Base-by-base conservation (phyloP, 2,113 vertebrate species). In the Malurus cyaneus region DNA sequence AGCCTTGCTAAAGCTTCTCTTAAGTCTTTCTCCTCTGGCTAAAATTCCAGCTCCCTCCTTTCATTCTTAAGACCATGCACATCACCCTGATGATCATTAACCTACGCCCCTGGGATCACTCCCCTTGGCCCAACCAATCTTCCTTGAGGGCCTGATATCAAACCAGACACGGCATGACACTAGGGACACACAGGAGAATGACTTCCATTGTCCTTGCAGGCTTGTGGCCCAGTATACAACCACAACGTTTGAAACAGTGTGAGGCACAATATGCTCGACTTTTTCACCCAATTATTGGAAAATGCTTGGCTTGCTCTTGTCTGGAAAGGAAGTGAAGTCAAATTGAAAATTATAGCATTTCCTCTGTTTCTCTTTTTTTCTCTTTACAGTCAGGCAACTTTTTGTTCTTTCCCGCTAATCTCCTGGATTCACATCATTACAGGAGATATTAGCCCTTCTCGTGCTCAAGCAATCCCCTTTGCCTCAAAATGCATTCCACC, bases 321-420 rank as follows among this genome's bases (percentile, higher is more conserved):
- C 78, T 79, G 53, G 47, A 64, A 85, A 95, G 66, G 90, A 92
- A 90, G 52, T 83, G 50, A 87, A 94, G 50, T 86, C 76, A 73
- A 54, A 70, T 5, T 73, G 59, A n/a, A n/a, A 73, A 83, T 83
- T 70, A 73, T 59, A 86, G 17, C 36, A 41, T 60, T 78, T 86
- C 24, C 42, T n/a, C 70, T 28, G 2, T 70, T 80, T 88, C 14
- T 62, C 3, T 8, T 61, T 79, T 91, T 89, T 57, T 32, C 32
- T 41, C n/a, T 61, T 83, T 80, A 41, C 42, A 85, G 20, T 28
- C 66, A 96, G 34, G 19, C 13, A n/a, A 72, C 13, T 85, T 93
- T 39, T 76, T 44, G 26, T 19, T 64, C 39, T 79, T 41, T 46
- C 69, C n/a, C n/a, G n/a, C 12, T 62, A 25, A 26, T 74, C 29